These are phyloP conservation scores for Luperina nickerlii DNA, from an alignment of 2,888 invertebrate species.

Conservation along the genomic window DNA sequence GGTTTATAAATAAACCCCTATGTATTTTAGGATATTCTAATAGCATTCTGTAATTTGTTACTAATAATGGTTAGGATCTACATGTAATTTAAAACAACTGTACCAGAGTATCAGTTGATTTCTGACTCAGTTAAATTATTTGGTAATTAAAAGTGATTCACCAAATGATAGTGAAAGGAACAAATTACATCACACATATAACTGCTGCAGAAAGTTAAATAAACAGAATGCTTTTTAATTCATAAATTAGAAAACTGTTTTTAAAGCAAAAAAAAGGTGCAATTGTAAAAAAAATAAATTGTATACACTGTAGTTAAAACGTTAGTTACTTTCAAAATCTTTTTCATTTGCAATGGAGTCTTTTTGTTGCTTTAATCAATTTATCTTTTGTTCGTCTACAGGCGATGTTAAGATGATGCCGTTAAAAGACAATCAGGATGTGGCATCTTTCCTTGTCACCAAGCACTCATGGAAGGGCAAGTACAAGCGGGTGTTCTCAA, in stretches of 20 bases:
- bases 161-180: conserved; percentile 42
- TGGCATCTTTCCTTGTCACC: conserved; percentile 98
- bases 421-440: conserved; percentile 98
- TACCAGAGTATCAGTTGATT: not conserved
- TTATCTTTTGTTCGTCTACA: conserved; percentile 65
- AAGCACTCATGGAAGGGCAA: conserved; percentile 99
- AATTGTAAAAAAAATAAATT: not conserved
- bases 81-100: not conserved
- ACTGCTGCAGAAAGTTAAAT: conserved; percentile 12
- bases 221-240: conserved; percentile 6
- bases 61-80: not conserved
- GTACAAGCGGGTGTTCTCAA: conserved; percentile 99
- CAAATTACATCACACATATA: conserved; percentile 37
- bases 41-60: not conserved
- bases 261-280: not conserved
- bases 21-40: not conserved
- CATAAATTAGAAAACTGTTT: not conserved
- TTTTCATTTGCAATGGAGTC: conserved; percentile 15
- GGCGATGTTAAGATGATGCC: conserved; percentile 94
- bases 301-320: not conserved
- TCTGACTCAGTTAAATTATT: conserved; percentile 9
- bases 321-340: not conserved
- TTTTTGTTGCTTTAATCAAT: conserved; percentile 8
- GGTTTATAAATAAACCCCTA: not conserved
- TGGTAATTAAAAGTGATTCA: conserved; percentile 36